phyloP scores from a whole-genome alignment of 2,888 invertebrate species.

The Zaprionus lineosus region DNA sequence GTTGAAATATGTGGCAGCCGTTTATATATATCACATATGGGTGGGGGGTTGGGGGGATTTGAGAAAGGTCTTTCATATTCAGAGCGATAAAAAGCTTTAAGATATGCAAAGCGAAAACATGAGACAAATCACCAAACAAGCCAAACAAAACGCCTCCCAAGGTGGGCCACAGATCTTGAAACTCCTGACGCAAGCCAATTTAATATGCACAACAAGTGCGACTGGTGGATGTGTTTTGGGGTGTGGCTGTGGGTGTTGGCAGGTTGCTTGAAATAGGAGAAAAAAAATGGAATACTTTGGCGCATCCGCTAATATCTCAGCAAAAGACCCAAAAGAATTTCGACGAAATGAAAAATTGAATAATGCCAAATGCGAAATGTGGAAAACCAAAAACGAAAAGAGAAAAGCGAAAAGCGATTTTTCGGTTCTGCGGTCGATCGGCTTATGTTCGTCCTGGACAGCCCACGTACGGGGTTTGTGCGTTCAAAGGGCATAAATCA shows the following conservation, averaged over 20 bases:
- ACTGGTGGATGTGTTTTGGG: no score
- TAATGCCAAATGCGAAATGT: conserved; percentile 39
- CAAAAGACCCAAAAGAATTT: conserved; percentile 43
- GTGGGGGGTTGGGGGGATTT: no score
- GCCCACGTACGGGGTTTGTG: conserved; percentile 34
- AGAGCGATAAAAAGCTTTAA: conserved; percentile 23
- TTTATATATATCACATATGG: conserved; percentile 23
- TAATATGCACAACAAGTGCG: conserved; percentile 42
- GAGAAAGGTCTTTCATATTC: conserved; percentile 27
- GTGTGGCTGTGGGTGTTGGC: no score
- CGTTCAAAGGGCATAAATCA: conserved; percentile 74
- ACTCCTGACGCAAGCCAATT: conserved; percentile 59
- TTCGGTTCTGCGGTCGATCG: conserved; percentile 54
- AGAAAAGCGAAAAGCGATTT: conserved; percentile 41
- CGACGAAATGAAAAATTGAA: conserved; percentile 61
- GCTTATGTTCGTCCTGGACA: conserved; percentile 66
- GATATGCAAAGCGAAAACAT: conserved; percentile 29
- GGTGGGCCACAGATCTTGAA: conserved; percentile 64
- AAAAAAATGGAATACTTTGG: conserved; percentile 50
- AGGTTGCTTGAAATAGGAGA: conserved; percentile 24
- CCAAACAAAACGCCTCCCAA: conserved; percentile 32
- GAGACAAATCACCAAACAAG: conserved; percentile 10
- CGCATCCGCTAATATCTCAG: background rate
- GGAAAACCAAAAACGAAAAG: no score
- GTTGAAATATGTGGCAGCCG: conserved; percentile 23